These are phyloP conservation scores for Mimas tiliae DNA, from an alignment of 2,888 invertebrate species.

Conservation along the genomic window DNA sequence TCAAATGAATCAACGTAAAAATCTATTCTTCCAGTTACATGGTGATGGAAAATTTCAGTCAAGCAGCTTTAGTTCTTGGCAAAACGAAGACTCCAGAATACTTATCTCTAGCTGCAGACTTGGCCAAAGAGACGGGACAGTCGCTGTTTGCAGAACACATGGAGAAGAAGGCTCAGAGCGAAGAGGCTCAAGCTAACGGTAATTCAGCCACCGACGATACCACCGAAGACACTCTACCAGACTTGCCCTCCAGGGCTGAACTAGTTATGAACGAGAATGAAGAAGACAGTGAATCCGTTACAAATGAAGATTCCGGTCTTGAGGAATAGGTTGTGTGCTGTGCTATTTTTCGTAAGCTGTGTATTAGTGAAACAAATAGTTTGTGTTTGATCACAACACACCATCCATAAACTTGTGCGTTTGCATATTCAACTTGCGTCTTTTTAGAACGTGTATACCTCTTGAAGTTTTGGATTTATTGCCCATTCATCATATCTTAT, in stretches of 20 bases:
- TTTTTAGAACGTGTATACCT: too few species aligned
- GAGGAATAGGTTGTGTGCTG: constrained; percentile 25
- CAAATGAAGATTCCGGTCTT: constrained; percentile 30
- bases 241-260: constrained; percentile 56
- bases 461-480: too few species aligned
- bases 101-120: constrained; percentile 84
- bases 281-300: constrained; percentile 8
- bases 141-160: constrained; percentile 64
- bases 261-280: constrained; percentile 45
- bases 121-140: constrained; percentile 82
- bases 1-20: neutral
- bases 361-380: neutral
- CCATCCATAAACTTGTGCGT: too few species aligned
- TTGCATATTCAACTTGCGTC: too few species aligned
- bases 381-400: neutral
- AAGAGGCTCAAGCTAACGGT: constrained; percentile 41
- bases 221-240: constrained; percentile 42
- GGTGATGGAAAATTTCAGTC: constrained; percentile 82
- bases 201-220: constrained; percentile 30
- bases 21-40: constrained; percentile 78
- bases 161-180: constrained; percentile 44
- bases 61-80: constrained; percentile 86
- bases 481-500: too few species aligned
- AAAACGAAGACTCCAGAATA: constrained; percentile 79
- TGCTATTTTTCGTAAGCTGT: neutral